Evolutionary conservation across 2,797 vertebrate species (phyloP), one percentile per base, ranked within the genome.

Genomic region (Spheniscus humboldti): DNA sequence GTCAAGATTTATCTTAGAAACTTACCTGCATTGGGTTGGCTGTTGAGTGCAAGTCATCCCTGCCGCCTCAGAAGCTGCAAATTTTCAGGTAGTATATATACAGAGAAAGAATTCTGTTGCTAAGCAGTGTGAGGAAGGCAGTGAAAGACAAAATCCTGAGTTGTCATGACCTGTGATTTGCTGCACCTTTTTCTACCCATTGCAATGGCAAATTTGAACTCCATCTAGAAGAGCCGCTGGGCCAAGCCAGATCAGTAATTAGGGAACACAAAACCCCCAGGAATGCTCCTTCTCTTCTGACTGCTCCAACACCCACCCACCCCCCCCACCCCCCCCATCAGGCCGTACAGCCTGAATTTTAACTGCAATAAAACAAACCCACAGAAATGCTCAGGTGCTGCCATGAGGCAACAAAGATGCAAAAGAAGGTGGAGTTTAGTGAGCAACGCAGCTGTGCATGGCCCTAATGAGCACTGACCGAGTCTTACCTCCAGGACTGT

Each of bases 361-460:
- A 75, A 15, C 45, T 63, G 60, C 53, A 71, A 4, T 53, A 64
- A 75, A 78, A 37, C 60, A 75, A 67, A 53, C 16, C 22, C 55
- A 37, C 55, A 71, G 77, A 63, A 90, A 53, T 5, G 15, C 18
- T 86, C 17, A 6, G 37, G n/a, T 57, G 24, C 41, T 43, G 53
- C 57, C 53, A 9, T 4, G 27, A 86, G 60, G 35, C 59, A 64
- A 41, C 7, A 30, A 37, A 39, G 24, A 72, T 28, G 41, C 23
- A 53, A 57, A 35, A 37, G 48, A 33, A 59, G 60, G 45, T 7
- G 18, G 48, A 69, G 33, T 35, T 73, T 7, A 62, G 20, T 14
- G 47, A 68, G 37, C 57, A 35, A 7, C 0, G 0, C 4, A 33
- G 39, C 41, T 57, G 9, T 16, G 25, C 17, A 0, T 17, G 19